These are phyloP conservation scores for Megaleporinus macrocephalus DNA, from an alignment of 2,113 vertebrate species.

Conservation along the genomic window DNA sequence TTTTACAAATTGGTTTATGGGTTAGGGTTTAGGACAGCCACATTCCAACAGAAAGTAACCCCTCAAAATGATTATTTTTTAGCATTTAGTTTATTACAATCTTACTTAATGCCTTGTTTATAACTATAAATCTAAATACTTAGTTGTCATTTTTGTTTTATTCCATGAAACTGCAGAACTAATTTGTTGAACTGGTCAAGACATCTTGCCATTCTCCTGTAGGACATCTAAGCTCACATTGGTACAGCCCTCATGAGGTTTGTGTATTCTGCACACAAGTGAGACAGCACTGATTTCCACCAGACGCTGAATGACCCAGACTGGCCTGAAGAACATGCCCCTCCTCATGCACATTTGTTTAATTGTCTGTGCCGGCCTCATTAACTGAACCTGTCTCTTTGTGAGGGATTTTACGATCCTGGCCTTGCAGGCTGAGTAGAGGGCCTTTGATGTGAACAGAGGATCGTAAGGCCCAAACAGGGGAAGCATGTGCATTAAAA, in stretches of 20 bases:
- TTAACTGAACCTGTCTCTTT: constrained; percentile 25
- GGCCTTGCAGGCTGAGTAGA: constrained; percentile 25
- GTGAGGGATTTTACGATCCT: constrained; percentile 46
- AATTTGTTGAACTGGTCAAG: not conserved
- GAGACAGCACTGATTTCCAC: constrained; percentile 2
- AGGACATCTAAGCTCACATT: constrained; percentile 10
- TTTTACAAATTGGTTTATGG: no score
- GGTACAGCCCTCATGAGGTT: not conserved
- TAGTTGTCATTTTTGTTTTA: no score
- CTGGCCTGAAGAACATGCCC: constrained; percentile 6
- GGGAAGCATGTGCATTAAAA: constrained; percentile 47
- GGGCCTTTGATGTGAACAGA: constrained; percentile 49
- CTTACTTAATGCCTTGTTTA: no score
- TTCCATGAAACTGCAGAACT: no score
- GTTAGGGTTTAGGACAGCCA: no score
- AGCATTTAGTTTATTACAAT: no score
- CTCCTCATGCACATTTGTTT: not conserved
- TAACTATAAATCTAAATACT: no score
- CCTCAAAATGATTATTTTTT: no score
- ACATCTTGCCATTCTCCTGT: not conserved
- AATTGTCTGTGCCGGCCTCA: constrained; percentile 11
- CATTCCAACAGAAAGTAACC: no score
- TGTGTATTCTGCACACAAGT: constrained; percentile 19
- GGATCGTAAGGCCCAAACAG: not conserved
- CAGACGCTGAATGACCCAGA: not conserved